Evolutionary conservation across 2,797 vertebrate genomes (phyloP), one percentile per base, ranked within the genome.

Genomic region (Limosa lapponica): DNA sequence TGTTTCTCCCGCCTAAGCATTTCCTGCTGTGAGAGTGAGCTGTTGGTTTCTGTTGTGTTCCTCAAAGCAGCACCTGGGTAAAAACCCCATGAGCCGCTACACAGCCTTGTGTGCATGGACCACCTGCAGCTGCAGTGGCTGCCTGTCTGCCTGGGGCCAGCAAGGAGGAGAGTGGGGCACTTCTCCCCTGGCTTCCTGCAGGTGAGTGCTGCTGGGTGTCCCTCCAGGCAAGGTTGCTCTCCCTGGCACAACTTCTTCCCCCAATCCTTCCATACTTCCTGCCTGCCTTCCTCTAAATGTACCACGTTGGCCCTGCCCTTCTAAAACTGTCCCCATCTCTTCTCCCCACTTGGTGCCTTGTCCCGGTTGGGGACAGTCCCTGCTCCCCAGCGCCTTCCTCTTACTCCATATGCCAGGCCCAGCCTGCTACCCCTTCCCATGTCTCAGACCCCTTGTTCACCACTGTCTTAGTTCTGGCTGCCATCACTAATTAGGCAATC

Each of bases 51-150:
- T 77, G 12, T 36, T 62, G 24, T 27, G 30, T 55, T 87, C 52
- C 36, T 90, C 22, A 44, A 54, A 48, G 34, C 32, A 74, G 20
- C 57, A 59, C 16, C 72, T 41, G 51, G 13, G 46, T 81, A 59
- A 51, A 73, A 92, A 39, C 34, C 37, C 9, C 3, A 0, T 6
- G 2, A 84, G 39, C 44, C 27, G 36, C 24, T 24, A 7, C 39
- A 20, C 20, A 75, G 46, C 69, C 3, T 1, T 2, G 0, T 32
- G 24, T 39, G n/a, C 11, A 1, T 14, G 46, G 43, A 27, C 10
- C 52, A 20, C 15, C 39, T 57, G 66, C 51, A 59, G 44, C 46
- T 9, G 30, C 64, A 49, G 69, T 5, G 43, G 49, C 36, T 41
- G 8, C 2, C 61, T 1, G 4, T 10, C 52, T 65, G 41, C 46